Conservation (phyloP, 2,888 invertebrate species). For the Imbricaverruca yamaguchii region DNA sequence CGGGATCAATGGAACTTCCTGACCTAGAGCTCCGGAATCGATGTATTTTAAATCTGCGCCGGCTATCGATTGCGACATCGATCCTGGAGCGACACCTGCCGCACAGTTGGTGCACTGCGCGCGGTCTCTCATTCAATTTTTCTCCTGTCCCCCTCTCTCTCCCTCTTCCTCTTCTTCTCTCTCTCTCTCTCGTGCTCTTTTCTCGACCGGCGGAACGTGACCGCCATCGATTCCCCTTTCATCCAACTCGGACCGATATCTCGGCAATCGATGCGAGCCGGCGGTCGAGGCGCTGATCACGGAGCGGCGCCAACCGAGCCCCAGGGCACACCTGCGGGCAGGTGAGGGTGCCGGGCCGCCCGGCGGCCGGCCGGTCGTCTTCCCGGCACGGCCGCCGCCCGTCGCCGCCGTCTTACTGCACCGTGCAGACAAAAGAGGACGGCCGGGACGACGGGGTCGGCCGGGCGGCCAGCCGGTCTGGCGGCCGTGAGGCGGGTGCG, state of each 20-base stretch:
- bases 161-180: neutral
- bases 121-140: no score
- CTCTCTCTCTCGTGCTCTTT: neutral
- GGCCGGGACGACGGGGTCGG: neutral
- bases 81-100: neutral
- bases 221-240: slow-evolving; percentile 3
- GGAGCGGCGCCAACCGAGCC: neutral
- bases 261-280: neutral
- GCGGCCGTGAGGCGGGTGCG: no score
- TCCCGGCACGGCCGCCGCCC: neutral
- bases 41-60: slow-evolving; percentile 21
- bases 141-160: no score
- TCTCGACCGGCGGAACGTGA: neutral
- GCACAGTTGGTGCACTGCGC: neutral
- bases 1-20: slow-evolving; percentile 9
- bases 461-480: no score
- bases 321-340: neutral
- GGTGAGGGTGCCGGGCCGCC: neutral
- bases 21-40: slow-evolving; percentile 10
- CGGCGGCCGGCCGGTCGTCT: neutral
- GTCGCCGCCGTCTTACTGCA: no score
- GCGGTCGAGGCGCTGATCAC: neutral
- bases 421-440: neutral
- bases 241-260: neutral
- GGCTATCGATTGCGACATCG: slow-evolving; percentile 12